Evolutionary conservation across 1,140 invertebrate species (phyloP), one percentile per base, ranked within the genome.

Genomic region (Lutraria rhynchaena): DNA sequence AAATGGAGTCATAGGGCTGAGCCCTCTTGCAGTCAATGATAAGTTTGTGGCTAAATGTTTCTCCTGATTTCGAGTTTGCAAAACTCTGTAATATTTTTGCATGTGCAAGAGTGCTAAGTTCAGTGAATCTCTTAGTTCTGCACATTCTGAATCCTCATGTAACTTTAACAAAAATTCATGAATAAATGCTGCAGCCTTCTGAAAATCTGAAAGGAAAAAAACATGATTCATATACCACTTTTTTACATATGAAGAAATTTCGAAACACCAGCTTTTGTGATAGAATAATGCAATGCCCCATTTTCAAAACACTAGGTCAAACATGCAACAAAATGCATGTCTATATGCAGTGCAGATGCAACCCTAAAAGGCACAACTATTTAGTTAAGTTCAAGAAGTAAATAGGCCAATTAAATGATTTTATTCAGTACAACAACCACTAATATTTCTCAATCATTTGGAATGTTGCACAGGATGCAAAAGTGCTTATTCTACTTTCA

Each of bases 1-100:
- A 87, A 92, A 92, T 24, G 92, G 92, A 2, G 92, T 93, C 89
- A 93, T 89, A 15, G 92, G 92, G 85, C 91, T 92, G 19, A 92
- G 81, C 3, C 90, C 91, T 33, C 91, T 83, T 57, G 90, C 87
- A 27, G 89, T 87, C 35, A 89, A 75, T 35, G 86, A 83, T 7
- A 91, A 80, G 29, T 88, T 88, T 44, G 83, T 67, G 35, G 86
- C 85, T 44, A 83, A 69, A 81, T 88, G 90, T 82, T 87, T 90
- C 70, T 88, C 86, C 41, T 85, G 85, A 70, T 86, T 86, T 17
- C 88, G 83, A 58, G 84, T 85, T 53, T 91, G 91, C 22, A 91
- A 69, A 33, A 84, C 58, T 22, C 91, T 88, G 82, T 93, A 93
- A 70, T 92, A 92, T 70, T 90, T 90, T 77, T 93, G 91, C 89